These are phyloP conservation scores for Colistium nudipinnis DNA, from an alignment of 2,113 vertebrate species.

Conservation along the genomic window DNA sequence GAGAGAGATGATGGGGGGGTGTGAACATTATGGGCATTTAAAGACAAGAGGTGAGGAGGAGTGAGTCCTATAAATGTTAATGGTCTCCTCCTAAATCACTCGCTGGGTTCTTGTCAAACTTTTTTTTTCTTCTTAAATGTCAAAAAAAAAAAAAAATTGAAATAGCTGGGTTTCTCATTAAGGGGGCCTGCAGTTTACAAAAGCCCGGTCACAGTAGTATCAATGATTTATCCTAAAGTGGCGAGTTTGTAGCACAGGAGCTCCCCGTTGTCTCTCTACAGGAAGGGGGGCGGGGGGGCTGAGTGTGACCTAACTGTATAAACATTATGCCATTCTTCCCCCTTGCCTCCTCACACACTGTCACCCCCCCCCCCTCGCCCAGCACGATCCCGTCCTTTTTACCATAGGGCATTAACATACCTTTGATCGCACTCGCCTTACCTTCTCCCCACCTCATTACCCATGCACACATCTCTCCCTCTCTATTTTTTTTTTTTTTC, in stretches of 20 bases:
- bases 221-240: conserved; percentile 49
- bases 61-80: conserved; percentile 38
- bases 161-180: conserved; percentile 51
- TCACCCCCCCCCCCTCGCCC: conserved; percentile 38
- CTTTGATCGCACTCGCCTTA: conserved; percentile 75
- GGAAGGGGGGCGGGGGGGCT: no score
- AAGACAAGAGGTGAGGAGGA: conserved; percentile 34
- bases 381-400: conserved; percentile 63
- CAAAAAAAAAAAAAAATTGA: no score
- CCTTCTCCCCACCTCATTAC: conserved; percentile 72
- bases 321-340: conserved; percentile 41
- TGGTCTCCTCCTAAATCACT: conserved; percentile 31
- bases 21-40: conserved; percentile 40
- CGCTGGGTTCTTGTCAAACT: conserved; percentile 46
- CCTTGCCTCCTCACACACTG: conserved; percentile 13
- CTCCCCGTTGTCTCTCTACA: conserved; percentile 32
- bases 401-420: conserved; percentile 76
- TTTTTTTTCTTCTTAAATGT: no score
- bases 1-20: conserved; percentile 11
- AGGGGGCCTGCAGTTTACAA: conserved; percentile 15
- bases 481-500: conserved; percentile 26
- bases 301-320: conserved; percentile 42
- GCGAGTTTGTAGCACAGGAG: conserved; percentile 18
- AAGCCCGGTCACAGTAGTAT: conserved; percentile 12
- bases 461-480: conserved; percentile 66